Evolutionary conservation across 2,888 invertebrate species (phyloP), one percentile per base, ranked within the genome.

Genomic region (Calameuta pallipes): DNA sequence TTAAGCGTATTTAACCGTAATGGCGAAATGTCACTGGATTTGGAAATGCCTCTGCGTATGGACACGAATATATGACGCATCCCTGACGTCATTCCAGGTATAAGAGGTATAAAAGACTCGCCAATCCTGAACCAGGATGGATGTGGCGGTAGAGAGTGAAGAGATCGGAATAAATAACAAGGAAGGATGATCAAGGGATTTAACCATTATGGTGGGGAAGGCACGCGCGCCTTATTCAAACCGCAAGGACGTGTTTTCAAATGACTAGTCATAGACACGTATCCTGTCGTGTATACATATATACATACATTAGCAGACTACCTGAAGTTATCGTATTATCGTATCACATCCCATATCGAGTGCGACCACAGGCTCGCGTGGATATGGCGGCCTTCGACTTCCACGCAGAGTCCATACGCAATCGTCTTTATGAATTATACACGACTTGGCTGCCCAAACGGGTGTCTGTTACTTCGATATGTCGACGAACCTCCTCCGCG

Each of bases 201-300:
- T 56, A 56, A 56, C 23, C 33, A 71, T 3, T 31, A 31, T 15
- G 71, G 71, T 31, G 71, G 33, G 71, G 71, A 34, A 30, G 33
- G 71, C 31, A 71, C 83, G 79, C 83, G 83, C 83, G 86, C 87
- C 87, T 87, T 86, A 87, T 87, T 87, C 80, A 81, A 87, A 86
- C 85, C 86, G 86, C 88, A 88, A 87, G 88, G 87, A 88, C 87
- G 85, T 33, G 71, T 31, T 71, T 34, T 56, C 56, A 15, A 23
- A 6, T 9, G 56, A 56, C 56, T 56, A 23, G 56, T 56, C 56
- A 23, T 56, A 56, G 33, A 23, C 31, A 3, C 11, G 31, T 31
- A 71, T 23, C 71, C 71, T 71, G 34, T 31, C 71, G 13, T 71
- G 12, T 70, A 1, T 41, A 3, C 15, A 41, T 41, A 41, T 41